Evolutionary conservation across 2,888 invertebrate genomes (phyloP), one percentile per base, ranked within the genome.

Genomic region (Cheilosia vernalis): DNA sequence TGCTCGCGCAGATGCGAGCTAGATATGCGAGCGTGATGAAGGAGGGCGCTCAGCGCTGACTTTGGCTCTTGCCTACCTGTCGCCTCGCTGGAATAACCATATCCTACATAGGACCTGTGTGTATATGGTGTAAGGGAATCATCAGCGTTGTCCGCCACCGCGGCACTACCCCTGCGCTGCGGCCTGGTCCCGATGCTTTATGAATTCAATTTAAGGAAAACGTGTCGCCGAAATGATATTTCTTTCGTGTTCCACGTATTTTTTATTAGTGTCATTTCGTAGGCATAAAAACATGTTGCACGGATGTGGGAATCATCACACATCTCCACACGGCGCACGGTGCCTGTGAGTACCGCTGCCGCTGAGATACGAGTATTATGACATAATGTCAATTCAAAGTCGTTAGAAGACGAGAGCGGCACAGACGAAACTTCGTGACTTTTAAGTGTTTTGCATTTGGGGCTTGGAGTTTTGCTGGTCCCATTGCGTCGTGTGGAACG

Each of bases 151-250:
- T 51, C 10, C 24, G 24, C 44, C 17, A 17, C 17, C 44, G 17
- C 44, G 21, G 33, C 33, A n/a, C n/a, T 51, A 33, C 27, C 61
- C 37, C 37, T 30, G 24, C 30, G 4, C 37, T 27, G 21, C 17
- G 1, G 7, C 17, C 33, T 7, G 58, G 30, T 42, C 6, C 37
- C 72, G 72, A 85, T 85, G 85, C 81, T 87, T 81, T 87, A 84
- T 87, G 87, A 84, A 87, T 87, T 79, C 84, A 87, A 87, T 87
- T 87, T 87, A 87, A 76, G 82, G 82, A 87, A 87, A 87, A 87
- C 87, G 87, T 87, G 87, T 87, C 87, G 81, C 85, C 72, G 76
- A 85, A 85, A 85, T 85, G 85, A 85, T 85, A 85, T 76, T 85
- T 85, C 85, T 81, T 85, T 85, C 85, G 85, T 85, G 85, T 85